Conservation (phyloP, 2,797 vertebrate species). For the Helostoma temminkii region DNA sequence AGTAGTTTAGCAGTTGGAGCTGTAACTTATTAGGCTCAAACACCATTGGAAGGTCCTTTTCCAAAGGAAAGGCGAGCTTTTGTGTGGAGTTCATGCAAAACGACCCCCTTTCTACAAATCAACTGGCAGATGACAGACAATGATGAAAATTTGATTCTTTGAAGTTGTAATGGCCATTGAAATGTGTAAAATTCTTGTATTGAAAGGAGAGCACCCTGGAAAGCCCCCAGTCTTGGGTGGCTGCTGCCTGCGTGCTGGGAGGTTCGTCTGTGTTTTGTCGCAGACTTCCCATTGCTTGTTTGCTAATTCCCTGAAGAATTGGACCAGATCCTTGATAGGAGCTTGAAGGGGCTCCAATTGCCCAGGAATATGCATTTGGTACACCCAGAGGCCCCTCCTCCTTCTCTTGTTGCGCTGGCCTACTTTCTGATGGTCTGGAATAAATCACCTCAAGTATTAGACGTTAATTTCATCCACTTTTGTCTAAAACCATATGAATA, state of each 20-base stretch:
- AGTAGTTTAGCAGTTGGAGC: conserved; percentile 84
- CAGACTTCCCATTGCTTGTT: conserved; percentile 94
- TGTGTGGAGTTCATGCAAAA: conserved; percentile 89
- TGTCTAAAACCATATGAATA: conserved; percentile 13
- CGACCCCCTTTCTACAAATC: conserved; percentile 94
- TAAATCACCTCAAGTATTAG: conserved; percentile 63
- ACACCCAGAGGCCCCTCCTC: conserved; percentile 51
- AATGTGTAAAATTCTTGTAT: conserved; percentile 97
- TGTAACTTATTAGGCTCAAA: conserved; percentile 89
- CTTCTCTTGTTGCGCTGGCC: conserved; percentile 55
- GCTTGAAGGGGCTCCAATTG: conserved; percentile 78
- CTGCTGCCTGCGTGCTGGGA: conserved; percentile 93
- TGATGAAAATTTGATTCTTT: conserved; percentile 99
- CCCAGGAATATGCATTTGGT: conserved; percentile 80
- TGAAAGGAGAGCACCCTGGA: conserved; percentile 92
- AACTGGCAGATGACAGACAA: conserved; percentile 94
- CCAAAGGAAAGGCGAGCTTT: conserved; percentile 85
- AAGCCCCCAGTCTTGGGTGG: conserved; percentile 93
- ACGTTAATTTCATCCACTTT: conserved; percentile 50
- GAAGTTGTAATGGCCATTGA: conserved; percentile 99
- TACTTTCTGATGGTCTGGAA: conserved; percentile 70
- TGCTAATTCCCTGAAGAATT: conserved; percentile 87
- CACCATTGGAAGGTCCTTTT: conserved; percentile 72
- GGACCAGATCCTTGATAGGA: conserved; percentile 79
- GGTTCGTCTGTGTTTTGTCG: conserved; percentile 94